Conservation (phyloP, 2,797 vertebrate species). For the Myiotriccus ornatus region DNA sequence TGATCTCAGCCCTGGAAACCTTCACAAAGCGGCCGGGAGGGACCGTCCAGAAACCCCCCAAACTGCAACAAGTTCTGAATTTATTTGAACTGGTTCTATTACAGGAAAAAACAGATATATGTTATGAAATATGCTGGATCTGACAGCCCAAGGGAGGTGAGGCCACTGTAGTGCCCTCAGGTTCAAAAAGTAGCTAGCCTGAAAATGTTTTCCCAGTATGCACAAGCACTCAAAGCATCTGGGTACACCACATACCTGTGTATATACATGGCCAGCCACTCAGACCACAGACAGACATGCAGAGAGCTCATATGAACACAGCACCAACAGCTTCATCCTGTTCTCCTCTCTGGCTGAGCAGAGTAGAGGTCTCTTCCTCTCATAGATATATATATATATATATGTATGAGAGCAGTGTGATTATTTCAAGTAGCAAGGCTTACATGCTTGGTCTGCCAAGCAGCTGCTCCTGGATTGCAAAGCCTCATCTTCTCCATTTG, state of each 20-base stretch:
- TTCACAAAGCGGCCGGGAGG: too few species aligned
- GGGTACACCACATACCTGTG: background rate
- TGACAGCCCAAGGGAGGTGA: background rate
- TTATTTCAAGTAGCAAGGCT: background rate
- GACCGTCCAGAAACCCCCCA: too few species aligned
- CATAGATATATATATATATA: too few species aligned
- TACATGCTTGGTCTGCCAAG: background rate
- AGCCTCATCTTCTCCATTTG: background rate
- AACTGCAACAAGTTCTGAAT: too few species aligned
- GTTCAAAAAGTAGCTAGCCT: background rate
- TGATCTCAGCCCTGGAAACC: too few species aligned
- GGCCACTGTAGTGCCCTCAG: background rate
- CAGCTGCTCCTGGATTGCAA: background rate
- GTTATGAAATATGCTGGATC: background rate
- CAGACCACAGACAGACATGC: background rate
- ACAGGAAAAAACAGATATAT: background rate
- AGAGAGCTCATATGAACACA: background rate
- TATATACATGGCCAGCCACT: accelerated
- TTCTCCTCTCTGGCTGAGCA: background rate
- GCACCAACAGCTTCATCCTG: background rate
- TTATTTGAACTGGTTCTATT: background rate
- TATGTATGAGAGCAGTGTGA: background rate
- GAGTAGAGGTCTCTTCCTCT: background rate
- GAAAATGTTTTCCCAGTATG: background rate
- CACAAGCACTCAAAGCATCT: background rate